Evolutionary conservation across 2,888 invertebrate species (phyloP).

Genomic region (Hymenopus coronatus): DNA sequence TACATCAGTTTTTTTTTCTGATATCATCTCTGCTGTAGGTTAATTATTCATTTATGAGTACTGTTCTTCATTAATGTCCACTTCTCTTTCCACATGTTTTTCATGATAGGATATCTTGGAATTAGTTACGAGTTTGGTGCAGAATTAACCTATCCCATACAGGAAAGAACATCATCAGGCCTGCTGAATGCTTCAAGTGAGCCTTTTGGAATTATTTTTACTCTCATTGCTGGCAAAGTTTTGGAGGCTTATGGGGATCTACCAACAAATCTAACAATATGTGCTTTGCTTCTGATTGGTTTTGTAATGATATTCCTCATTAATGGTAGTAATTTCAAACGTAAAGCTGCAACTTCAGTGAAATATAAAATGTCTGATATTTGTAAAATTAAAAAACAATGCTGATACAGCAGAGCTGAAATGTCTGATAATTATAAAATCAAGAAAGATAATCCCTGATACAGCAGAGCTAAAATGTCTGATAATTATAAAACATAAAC

Average conservation of each 20-base stretch:
- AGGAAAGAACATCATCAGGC: slow-evolving; percentile 98
- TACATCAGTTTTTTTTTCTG: too few relatives aligned
- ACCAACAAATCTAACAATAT: slow-evolving; percentile 79
- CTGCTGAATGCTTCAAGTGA: too few relatives aligned
- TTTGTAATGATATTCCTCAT: slow-evolving; percentile 75
- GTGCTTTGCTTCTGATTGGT: slow-evolving; percentile 70
- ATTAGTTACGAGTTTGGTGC: slow-evolving; percentile 98
- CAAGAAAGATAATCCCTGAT: too few relatives aligned
- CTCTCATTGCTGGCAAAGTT: slow-evolving; percentile 58
- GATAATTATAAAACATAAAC: too few relatives aligned
- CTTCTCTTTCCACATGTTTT: slow-evolving; percentile 68
- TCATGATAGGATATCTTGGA: slow-evolving; percentile 98
- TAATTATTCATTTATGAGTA: too few relatives aligned
- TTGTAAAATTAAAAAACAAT: too few relatives aligned
- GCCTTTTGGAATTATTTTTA: slow-evolving; percentile 76
- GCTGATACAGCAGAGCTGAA: too few relatives aligned
- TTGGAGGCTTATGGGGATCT: slow-evolving; percentile 61
- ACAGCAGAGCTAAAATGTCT: too few relatives aligned
- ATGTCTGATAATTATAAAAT: too few relatives aligned
- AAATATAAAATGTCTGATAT: too few relatives aligned
- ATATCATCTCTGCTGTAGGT: too few relatives aligned
- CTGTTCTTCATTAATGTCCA: neutral
- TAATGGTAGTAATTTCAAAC: slow-evolving; percentile 42
- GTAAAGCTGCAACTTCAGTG: slow-evolving; percentile 10
- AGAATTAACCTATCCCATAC: slow-evolving; percentile 95